Evolutionary conservation across 1,140 invertebrate species (phyloP).

Genomic region (Brachionus paranguensis): DNA sequence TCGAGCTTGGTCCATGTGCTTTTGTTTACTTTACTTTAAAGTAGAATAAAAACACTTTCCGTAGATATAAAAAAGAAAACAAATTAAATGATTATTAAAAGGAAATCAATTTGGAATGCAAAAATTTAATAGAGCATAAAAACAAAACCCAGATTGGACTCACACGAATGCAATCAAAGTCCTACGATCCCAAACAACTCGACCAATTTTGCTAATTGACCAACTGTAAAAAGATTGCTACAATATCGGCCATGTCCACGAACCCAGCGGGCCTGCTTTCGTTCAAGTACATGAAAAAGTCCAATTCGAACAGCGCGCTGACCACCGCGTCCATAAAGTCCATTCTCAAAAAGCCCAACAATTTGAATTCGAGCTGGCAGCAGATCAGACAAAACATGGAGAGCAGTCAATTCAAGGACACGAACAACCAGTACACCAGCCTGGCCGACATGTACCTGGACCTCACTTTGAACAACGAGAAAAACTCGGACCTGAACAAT

Average conservation of each 20-base stretch:
- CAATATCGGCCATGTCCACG: not conserved
- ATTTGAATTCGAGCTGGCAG: not conserved
- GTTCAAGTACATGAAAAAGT: not conserved
- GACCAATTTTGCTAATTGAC: not conserved
- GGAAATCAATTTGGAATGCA: constrained; percentile 25
- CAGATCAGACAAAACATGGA: not conserved
- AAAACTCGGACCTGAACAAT: not conserved
- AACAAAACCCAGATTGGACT: not conserved
- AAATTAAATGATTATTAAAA: not conserved
- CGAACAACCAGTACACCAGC: not conserved
- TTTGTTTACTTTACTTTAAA: not conserved
- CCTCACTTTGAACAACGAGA: not conserved
- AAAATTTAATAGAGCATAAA: constrained; percentile 35
- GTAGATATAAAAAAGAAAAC: not conserved
- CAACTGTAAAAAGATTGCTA: not conserved
- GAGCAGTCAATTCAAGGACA: not conserved
- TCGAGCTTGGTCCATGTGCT: not conserved
- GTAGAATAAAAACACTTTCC: not conserved
- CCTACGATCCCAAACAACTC: not conserved
- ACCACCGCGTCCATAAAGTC: not conserved
- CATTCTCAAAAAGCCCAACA: constrained; percentile 13
- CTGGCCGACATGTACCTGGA: constrained; percentile 18
- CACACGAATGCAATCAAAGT: not conserved
- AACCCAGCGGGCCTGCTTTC: not conserved
- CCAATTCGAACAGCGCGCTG: not conserved